These are phyloP conservation scores for Sphinx pinastri DNA, from an alignment of 2,888 invertebrate genomes.

Conservation along the genomic window DNA sequence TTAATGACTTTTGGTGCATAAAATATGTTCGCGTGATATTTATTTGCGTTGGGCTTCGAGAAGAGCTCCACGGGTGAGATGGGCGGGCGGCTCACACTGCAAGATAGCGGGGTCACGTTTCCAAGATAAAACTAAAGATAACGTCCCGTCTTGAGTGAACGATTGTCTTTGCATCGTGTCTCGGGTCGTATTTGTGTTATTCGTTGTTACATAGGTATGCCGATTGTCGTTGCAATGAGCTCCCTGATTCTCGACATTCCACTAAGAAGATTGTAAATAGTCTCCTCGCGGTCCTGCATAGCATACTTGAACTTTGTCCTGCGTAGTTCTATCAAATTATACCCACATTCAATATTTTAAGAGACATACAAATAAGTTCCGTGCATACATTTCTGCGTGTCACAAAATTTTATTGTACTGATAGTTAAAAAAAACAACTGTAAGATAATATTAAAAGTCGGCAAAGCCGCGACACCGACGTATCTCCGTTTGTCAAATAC, in stretches of 20 bases:
- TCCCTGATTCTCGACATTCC: constrained; percentile 5
- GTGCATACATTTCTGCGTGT: too few species aligned
- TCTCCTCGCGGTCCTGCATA: neutral
- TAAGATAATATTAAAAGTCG: constrained; percentile 29
- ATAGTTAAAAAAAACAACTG: too few species aligned
- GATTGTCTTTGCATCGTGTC: constrained; percentile 66
- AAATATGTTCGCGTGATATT: constrained; percentile 53
- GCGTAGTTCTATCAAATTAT: neutral
- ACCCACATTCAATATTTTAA: neutral
- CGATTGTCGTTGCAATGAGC: constrained; percentile 20
- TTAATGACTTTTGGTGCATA: constrained; percentile 64
- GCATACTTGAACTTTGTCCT: neutral
- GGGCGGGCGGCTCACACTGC: constrained; percentile 69
- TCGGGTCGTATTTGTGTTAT: constrained; percentile 37
- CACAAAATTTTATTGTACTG: too few species aligned
- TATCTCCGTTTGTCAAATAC: constrained; percentile 53
- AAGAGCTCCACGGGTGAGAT: constrained; percentile 62
- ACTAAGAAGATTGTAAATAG: neutral
- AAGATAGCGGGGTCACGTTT: constrained; percentile 80
- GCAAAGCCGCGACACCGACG: constrained; percentile 36
- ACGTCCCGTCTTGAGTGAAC: constrained; percentile 66
- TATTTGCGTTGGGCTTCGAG: constrained; percentile 60
- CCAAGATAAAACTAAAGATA: constrained; percentile 75
- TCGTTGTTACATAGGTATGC: constrained; percentile 26
- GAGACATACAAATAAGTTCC: neutral